Percentiles rank a stretch among this genome's conserved stretches.
These are phyloP conservation scores for Acholoe squamosa DNA, from an alignment of 2,888 invertebrate species.

Conservation along the genomic window DNA sequence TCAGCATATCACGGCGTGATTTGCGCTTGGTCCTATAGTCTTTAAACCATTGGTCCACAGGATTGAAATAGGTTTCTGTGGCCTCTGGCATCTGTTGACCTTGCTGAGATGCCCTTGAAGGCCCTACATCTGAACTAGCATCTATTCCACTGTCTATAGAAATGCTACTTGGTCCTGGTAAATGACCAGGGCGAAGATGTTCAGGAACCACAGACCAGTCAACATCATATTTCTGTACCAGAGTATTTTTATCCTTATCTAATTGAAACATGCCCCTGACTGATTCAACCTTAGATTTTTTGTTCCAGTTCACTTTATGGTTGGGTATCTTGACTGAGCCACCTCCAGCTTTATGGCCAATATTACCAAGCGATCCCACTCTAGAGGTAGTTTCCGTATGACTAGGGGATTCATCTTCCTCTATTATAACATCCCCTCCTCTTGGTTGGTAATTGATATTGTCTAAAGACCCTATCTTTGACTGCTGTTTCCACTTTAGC, in stretches of 20 bases:
- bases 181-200: slow-evolving; percentile 14
- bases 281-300: slow-evolving; percentile 40
- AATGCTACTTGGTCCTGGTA: not conserved
- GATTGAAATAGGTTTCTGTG: not conserved
- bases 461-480: slow-evolving; percentile 51
- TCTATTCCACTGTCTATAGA: too few species aligned
- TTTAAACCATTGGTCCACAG: slow-evolving; percentile 54
- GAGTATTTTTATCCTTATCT: not conserved
- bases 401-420: not conserved
- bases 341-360: slow-evolving; percentile 92
- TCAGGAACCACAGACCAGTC: slow-evolving; percentile 39
- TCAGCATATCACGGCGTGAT: slow-evolving; percentile 37
- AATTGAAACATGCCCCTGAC: slow-evolving; percentile 15
- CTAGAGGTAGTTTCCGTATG: slow-evolving; percentile 86
- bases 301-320: slow-evolving; percentile 87
- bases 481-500: slow-evolving; percentile 55
- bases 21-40: slow-evolving; percentile 14
- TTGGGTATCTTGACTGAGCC: slow-evolving; percentile 93
- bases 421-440: slow-evolving; percentile 50
- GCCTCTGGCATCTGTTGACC: not conserved
- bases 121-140: not conserved
- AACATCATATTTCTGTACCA: slow-evolving; percentile 42
- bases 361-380: slow-evolving; percentile 95
- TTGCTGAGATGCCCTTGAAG: not conserved
- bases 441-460: slow-evolving; percentile 30